Evolutionary conservation across 2,888 invertebrate species (phyloP).

Genomic region (Drosophila vallismaia): DNA sequence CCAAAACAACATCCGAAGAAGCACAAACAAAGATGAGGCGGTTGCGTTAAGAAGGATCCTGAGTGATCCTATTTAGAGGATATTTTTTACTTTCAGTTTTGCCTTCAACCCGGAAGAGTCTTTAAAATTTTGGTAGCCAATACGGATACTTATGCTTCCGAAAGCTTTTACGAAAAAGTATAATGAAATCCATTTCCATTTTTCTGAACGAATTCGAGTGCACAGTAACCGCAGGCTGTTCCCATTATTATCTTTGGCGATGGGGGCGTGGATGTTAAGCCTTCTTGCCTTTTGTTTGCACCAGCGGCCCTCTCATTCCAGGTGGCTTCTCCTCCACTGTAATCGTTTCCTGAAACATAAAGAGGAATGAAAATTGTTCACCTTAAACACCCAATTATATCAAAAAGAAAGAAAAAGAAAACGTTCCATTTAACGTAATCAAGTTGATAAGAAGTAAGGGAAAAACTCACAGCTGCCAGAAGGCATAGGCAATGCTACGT

Average conservation of each 20-base stretch:
- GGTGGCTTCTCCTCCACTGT: slow-evolving; percentile 32
- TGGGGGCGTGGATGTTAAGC: slow-evolving; percentile 52
- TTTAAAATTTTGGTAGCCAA: background rate
- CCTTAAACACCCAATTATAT: slow-evolving; percentile 73
- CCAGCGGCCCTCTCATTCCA: background rate
- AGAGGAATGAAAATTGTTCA: slow-evolving; percentile 49
- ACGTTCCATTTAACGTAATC: slow-evolving; percentile 71
- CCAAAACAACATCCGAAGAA: slow-evolving; percentile 17
- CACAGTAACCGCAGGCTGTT: slow-evolving; percentile 18
- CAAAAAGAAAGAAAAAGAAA: slow-evolving; percentile 47
- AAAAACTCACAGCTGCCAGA: slow-evolving; percentile 44
- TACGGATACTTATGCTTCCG: too few relatives aligned
- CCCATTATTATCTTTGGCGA: slow-evolving; percentile 21
- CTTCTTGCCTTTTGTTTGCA: slow-evolving; percentile 34
- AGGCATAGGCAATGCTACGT: slow-evolving; percentile 27
- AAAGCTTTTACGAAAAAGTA: background rate
- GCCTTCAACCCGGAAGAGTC: background rate
- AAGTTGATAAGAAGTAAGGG: slow-evolving; percentile 55
- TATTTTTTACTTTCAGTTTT: background rate
- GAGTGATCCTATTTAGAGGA: background rate
- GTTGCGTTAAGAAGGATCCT: background rate
- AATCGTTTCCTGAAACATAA: slow-evolving; percentile 55
- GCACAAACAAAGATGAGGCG: slow-evolving; percentile 5
- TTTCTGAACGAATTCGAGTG: slow-evolving; percentile 18
- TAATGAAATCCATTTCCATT: slow-evolving; percentile 22